Percentiles rank a stretch among this genome's conserved stretches.
Conservation (phyloP, 2,888 invertebrate genomes). For the Branchipolynoe longqiensis region DNA sequence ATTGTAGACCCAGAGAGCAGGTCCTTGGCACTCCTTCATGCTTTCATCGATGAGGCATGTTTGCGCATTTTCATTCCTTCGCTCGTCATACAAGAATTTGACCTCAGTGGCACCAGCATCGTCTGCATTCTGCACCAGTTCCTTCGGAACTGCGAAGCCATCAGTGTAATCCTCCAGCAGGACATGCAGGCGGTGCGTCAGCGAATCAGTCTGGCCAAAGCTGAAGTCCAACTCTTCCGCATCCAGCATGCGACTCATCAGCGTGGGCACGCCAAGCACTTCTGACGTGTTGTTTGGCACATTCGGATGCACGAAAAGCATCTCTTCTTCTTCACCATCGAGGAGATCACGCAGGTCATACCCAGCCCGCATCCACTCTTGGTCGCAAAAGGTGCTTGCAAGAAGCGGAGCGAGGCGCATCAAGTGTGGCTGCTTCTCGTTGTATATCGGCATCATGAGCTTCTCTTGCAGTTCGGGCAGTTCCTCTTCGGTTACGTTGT, state of each 20-base stretch:
- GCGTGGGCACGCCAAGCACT: slow-evolving; percentile 72
- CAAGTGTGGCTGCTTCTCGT: slow-evolving; percentile 13
- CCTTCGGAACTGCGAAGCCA: slow-evolving; percentile 78
- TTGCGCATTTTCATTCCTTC: slow-evolving; percentile 71
- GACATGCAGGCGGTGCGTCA: slow-evolving; percentile 73
- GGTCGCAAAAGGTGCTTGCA: slow-evolving; percentile 71
- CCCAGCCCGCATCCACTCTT: slow-evolving; percentile 69
- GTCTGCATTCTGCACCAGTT: slow-evolving; percentile 80
- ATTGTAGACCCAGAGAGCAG: slow-evolving; percentile 79
- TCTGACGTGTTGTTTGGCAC: slow-evolving; percentile 71
- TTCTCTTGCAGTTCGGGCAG: slow-evolving; percentile 59
- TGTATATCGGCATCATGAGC: slow-evolving; percentile 65
- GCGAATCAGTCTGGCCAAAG: slow-evolving; percentile 75
- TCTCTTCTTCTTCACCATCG: slow-evolving; percentile 60
- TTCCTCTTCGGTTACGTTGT: slow-evolving; percentile 59
- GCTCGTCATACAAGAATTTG: slow-evolving; percentile 74
- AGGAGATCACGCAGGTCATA: slow-evolving; percentile 59
- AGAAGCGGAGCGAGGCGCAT: slow-evolving; percentile 65
- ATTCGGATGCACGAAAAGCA: slow-evolving; percentile 71
- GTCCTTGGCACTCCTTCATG: slow-evolving; percentile 78
- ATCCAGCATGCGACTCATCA: slow-evolving; percentile 71
- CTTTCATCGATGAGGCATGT: slow-evolving; percentile 73
- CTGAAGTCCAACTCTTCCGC: slow-evolving; percentile 65
- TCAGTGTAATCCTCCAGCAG: slow-evolving; percentile 72
- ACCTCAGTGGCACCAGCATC: slow-evolving; percentile 76